Conservation (phyloP, 2,797 vertebrate species). For the Phyllotis vaccarum region DNA sequence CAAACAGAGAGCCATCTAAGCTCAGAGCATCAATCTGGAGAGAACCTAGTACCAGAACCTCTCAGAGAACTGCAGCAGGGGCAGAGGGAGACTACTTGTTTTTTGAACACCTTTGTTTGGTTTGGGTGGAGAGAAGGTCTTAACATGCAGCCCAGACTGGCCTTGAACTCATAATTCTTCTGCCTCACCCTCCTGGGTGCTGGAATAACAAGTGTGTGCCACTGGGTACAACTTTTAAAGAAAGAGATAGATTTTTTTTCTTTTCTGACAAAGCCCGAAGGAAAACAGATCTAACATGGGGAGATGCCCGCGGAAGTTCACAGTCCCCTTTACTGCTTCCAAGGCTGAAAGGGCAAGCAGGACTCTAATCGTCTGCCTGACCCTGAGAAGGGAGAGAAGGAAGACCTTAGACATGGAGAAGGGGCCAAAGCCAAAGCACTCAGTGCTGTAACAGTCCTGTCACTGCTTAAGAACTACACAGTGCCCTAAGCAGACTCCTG, state of each 20-base stretch:
- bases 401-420: constrained; percentile 33
- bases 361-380: not conserved
- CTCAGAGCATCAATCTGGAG: not conserved
- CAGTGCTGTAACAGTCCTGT: not conserved
- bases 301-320: not conserved
- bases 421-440: not conserved
- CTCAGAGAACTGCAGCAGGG: not conserved
- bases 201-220: not conserved
- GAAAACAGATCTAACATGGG: constrained; percentile 21
- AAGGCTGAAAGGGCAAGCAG: not conserved
- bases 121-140: not conserved
- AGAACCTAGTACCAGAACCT: not conserved
- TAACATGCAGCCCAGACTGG: not conserved
- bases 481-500: not conserved
- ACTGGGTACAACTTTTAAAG: not conserved
- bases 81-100: not conserved
- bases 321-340: not conserved
- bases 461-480: not conserved
- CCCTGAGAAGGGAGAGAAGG: not conserved
- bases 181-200: not conserved
- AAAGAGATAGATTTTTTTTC: constrained; percentile 1
- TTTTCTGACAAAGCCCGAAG: not conserved
- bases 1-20: not conserved
- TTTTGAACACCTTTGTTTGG: constrained; percentile 21
- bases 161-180: not conserved